Conservation (phyloP, 1,140 invertebrate species). For the Atopsyche davidsoni region DNA sequence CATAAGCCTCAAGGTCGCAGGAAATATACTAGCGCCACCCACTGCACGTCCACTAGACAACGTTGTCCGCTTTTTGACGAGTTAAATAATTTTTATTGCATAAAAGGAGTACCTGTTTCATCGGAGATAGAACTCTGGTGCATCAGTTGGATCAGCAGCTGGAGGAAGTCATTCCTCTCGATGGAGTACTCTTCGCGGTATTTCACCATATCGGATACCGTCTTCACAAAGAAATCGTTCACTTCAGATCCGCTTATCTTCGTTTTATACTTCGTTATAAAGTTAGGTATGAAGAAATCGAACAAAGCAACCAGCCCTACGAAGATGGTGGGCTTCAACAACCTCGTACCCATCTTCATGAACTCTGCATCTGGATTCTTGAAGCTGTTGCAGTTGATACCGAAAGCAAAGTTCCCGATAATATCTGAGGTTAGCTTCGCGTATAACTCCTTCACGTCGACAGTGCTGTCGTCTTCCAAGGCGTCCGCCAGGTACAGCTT, state of each 20-base stretch:
- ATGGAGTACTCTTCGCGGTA: slow-evolving; percentile 42
- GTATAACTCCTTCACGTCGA: slow-evolving; percentile 52
- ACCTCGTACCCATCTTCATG: slow-evolving; percentile 36
- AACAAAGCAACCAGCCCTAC: slow-evolving; percentile 37
- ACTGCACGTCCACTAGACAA: too few species aligned
- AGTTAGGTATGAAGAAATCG: slow-evolving; percentile 37
- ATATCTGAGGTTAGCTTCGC: slow-evolving; percentile 56
- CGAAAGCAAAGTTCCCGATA: slow-evolving; percentile 56
- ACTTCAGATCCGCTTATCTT: slow-evolving; percentile 35
- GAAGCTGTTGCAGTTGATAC: slow-evolving; percentile 52
- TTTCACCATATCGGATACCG: slow-evolving; percentile 49
- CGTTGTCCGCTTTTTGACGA: too few species aligned
- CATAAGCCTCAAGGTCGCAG: too few species aligned
- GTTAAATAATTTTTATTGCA: too few species aligned
- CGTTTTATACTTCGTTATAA: slow-evolving; percentile 35
- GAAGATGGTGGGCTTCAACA: slow-evolving; percentile 35
- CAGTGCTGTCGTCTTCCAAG: slow-evolving; percentile 23
- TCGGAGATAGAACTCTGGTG: slow-evolving; percentile 34
- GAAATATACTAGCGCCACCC: too few species aligned
- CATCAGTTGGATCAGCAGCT: slow-evolving; percentile 52
- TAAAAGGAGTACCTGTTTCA: slow-evolving; percentile 35
- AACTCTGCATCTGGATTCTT: slow-evolving; percentile 51
- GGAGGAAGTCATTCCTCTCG: slow-evolving; percentile 53
- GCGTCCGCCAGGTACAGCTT: slow-evolving; percentile 31
- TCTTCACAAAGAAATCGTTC: slow-evolving; percentile 47